A percentile compares a stretch with the other conserved stretches of the same genome.
These are phyloP conservation scores for Hyppa rectilinea DNA, from an alignment of 2,888 invertebrate genomes.

Conservation along the genomic window DNA sequence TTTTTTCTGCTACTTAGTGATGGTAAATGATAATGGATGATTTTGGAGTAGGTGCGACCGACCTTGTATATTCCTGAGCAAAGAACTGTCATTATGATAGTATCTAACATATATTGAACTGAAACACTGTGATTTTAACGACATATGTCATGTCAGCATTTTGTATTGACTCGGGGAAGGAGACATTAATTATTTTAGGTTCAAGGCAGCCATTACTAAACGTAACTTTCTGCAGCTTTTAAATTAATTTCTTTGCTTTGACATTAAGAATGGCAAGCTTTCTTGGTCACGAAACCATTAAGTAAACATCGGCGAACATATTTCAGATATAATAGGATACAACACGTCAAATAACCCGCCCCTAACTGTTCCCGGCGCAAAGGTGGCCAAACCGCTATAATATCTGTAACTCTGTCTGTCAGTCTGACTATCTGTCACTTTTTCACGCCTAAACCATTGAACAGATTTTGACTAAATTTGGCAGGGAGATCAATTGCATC, in stretches of 20 bases:
- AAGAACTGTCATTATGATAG: constrained; percentile 67
- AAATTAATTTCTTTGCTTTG: constrained; percentile 61
- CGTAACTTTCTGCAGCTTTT: constrained; percentile 60
- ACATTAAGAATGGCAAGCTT: constrained; percentile 57
- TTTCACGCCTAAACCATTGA: no score
- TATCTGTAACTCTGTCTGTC: no score
- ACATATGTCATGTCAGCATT: constrained; percentile 67
- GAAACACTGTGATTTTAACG: constrained; percentile 74
- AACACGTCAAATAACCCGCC: no score
- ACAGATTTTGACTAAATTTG: no score
- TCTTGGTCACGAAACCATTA: constrained; percentile 62
- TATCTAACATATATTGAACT: constrained; percentile 53
- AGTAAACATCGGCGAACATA: constrained; percentile 38
- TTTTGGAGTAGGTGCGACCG: constrained; percentile 59
- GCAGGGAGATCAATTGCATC: no score
- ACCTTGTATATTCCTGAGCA: constrained; percentile 51
- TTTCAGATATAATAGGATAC: constrained; percentile 16
- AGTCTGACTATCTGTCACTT: no score
- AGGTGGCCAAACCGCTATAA: no score
- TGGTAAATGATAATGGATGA: constrained; percentile 65
- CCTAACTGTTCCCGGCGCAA: no score
- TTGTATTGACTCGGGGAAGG: constrained; percentile 56
- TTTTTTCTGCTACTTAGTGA: constrained; percentile 41
- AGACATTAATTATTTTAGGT: constrained; percentile 64
- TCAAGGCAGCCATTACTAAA: constrained; percentile 62